A percentile compares a stretch with the other conserved stretches of the same genome.
Conservation (phyloP, 2,888 invertebrate species). For the Archaeoteleia sp. region DNA sequence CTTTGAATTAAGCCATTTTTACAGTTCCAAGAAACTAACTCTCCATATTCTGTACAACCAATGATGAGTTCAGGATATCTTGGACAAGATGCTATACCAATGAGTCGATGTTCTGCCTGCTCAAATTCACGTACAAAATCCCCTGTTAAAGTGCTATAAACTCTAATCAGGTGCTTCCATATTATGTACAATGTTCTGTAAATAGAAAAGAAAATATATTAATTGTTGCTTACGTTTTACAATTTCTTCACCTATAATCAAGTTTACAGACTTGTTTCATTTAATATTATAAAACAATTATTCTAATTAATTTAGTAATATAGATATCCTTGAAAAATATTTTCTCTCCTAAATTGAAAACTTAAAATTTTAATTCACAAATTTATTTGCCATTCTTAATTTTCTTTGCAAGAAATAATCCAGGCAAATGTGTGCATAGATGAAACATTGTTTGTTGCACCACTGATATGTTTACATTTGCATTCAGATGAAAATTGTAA, state of each 20-base stretch:
- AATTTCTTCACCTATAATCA: too few relatives aligned
- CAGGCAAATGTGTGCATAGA: too few relatives aligned
- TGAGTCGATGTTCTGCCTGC: constrained; percentile 76
- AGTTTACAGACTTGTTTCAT: too few relatives aligned
- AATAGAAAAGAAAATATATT: constrained; percentile 42
- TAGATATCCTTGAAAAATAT: constrained; percentile 23
- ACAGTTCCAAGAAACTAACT: constrained; percentile 78
- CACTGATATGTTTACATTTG: too few relatives aligned
- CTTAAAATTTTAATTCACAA: too few relatives aligned
- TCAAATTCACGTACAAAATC: constrained; percentile 79
- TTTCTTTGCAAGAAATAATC: too few relatives aligned
- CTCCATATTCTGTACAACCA: constrained; percentile 78
- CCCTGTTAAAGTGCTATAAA: constrained; percentile 81
- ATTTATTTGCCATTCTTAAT: too few relatives aligned
- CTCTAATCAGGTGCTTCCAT: constrained; percentile 78
- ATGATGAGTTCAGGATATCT: constrained; percentile 75
- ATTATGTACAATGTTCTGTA: constrained; percentile 80
- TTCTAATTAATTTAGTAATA: too few relatives aligned
- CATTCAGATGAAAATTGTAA: too few relatives aligned
- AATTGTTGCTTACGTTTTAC: too few relatives aligned
- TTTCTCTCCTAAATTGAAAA: constrained; percentile 10
- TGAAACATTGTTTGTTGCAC: too few relatives aligned
- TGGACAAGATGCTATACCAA: constrained; percentile 76
- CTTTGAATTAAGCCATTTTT: constrained; percentile 76
- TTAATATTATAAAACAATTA: too few relatives aligned